These are phyloP conservation scores for Lagodon rhomboides DNA, from an alignment of 2,797 vertebrate genomes.

Conservation along the genomic window DNA sequence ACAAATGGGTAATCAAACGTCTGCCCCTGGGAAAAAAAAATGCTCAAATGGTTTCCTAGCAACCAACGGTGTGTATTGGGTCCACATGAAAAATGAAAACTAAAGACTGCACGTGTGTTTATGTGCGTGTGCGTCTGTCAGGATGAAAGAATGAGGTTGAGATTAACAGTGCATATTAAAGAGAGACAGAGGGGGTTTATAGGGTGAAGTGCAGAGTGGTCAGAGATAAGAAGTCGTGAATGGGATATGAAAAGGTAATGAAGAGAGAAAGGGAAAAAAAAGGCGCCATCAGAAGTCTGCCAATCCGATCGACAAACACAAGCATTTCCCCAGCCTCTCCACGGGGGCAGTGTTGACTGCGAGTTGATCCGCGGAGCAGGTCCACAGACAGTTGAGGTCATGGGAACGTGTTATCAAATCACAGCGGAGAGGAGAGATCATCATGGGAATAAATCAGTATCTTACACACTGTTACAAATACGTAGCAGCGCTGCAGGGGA, in stretches of 20 bases:
- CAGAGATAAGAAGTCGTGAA: conserved; percentile 72
- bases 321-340: conserved; percentile 69
- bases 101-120: conserved; percentile 57
- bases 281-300: conserved; percentile 59
- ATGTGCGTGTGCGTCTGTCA: conserved; percentile 43
- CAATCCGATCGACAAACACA: conserved; percentile 62
- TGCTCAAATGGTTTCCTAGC: conserved; percentile 88
- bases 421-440: conserved; percentile 62
- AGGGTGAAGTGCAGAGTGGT: conserved; percentile 65
- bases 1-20: conserved; percentile 93
- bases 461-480: conserved; percentile 70
- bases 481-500: conserved; percentile 57
- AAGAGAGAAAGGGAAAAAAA: conserved; percentile 68
- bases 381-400: conserved; percentile 71
- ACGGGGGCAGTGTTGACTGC: conserved; percentile 81
- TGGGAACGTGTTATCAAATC: conserved; percentile 65
- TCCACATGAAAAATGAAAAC: conserved; percentile 77
- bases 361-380: conserved; percentile 55
- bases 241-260: conserved; percentile 75
- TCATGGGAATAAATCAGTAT: conserved; percentile 71
- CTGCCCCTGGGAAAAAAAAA: conserved; percentile 80
- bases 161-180: conserved; percentile 74
- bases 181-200: conserved; percentile 65
- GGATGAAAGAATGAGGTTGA: conserved; percentile 71
- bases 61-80: conserved; percentile 80